Evolutionary conservation across 2,113 vertebrate genomes (phyloP).

Genomic region (Vidua chalybeata): DNA sequence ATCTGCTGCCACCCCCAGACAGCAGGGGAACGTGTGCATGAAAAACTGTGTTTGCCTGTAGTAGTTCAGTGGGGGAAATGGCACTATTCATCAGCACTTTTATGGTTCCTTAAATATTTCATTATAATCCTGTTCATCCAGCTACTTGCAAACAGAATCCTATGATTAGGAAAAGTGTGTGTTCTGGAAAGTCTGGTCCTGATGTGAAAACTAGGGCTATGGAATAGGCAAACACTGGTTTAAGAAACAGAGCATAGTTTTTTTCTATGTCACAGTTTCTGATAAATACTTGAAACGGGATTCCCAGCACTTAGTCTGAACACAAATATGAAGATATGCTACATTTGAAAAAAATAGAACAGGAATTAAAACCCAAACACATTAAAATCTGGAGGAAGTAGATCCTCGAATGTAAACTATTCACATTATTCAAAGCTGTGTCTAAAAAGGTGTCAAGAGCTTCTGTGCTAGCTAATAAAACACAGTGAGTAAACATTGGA

Average conservation of each 20-base stretch:
- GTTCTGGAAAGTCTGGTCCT: not conserved
- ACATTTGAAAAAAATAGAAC: not conserved
- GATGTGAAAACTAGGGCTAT: not conserved
- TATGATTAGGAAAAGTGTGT: not conserved
- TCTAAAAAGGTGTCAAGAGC: not conserved
- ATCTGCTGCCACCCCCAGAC: rapidly evolving
- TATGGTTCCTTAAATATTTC: not conserved
- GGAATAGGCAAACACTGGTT: not conserved
- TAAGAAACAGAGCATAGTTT: not conserved
- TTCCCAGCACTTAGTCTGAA: not conserved
- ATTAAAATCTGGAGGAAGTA: not conserved
- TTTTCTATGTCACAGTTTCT: not conserved
- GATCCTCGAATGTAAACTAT: not conserved
- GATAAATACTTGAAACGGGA: not conserved
- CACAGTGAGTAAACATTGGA: not conserved
- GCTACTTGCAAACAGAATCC: not conserved
- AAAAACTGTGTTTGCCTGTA: not conserved
- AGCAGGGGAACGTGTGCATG: not conserved
- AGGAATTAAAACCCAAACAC: not conserved
- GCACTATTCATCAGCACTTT: not conserved
- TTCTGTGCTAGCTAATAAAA: not conserved
- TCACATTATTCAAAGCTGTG: not conserved
- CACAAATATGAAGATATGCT: not conserved
- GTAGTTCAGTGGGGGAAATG: not conserved
- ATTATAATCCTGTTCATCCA: not conserved